Evolutionary conservation across 2,888 invertebrate genomes (phyloP), one percentile per base, ranked within the genome.

Genomic region (Sabatieria punctata): DNA sequence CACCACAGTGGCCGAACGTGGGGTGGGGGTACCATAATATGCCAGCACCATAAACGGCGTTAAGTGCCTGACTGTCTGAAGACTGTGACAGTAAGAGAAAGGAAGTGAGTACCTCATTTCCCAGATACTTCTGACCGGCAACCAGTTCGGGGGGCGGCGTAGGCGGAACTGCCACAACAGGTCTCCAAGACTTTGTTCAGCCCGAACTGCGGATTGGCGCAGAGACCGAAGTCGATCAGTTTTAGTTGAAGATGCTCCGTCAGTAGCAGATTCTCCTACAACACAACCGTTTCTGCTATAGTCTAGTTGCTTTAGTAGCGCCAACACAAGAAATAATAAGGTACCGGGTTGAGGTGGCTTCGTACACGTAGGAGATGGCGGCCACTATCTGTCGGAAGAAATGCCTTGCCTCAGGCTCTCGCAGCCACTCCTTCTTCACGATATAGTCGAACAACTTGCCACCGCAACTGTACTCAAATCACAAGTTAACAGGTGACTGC

Each of bases 361-460:
- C 73, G 60, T 84, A 83, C 51, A 82, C 73, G 63, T 79, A 83
- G 1, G 79, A 78, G 23, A 84, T 78, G 38, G 81, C 82, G 37
- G 79, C 76, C 2, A 81, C 75, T 55, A 83, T 79, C 65, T 83
- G 82, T 42, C 80, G 70, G 63, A 83, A 82, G 62, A 82, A 80
- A 52, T 73, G 70, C n/a, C 79, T 67, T 2, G 81, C 79, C 64
- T 82, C 80, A 13, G 73, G 68, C 67, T 82, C 82, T 18, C 73
- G 71, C 15, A 84, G 67, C 44, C 77, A 70, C 56, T 78, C 79
- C 58, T 77, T 78, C 56, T 79, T 77, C 35, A 83, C 80, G 51
- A 84, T 83, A 60, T 83, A 82, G 68, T 83, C 83, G 68, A 84
- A 84, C 48, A 84, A 68, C 68, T 83, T 83, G 35, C 83, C 83